phyloP scores from a whole-genome alignment of 1,140 invertebrate genomes.

The Zaprionus capensis region DNA sequence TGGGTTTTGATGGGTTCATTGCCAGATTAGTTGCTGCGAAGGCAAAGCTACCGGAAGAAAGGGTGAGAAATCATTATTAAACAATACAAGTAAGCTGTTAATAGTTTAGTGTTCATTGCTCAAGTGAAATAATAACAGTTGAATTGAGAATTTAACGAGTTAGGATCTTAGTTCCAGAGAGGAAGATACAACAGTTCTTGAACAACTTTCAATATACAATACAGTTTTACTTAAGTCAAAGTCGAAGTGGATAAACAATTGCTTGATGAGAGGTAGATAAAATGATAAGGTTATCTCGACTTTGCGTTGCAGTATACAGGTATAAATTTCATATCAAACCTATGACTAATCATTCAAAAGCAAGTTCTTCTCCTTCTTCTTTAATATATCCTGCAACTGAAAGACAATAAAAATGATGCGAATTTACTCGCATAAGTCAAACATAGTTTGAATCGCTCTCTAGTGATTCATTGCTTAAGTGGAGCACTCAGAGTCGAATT shows the following conservation, averaged over 20 bases:
- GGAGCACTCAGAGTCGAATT: not conserved
- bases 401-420: not conserved
- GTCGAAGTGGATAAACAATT: too few relatives aligned
- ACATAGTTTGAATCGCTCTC: not conserved
- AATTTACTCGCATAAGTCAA: not conserved
- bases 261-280: too few relatives aligned
- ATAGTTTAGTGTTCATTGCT: not conserved
- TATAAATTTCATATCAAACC: too few relatives aligned
- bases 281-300: too few relatives aligned
- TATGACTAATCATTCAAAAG: too few relatives aligned
- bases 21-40: slow-evolving; percentile 17
- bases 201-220: too few relatives aligned
- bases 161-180: not conserved
- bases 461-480: not conserved
- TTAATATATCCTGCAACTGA: not conserved
- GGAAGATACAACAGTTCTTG: too few relatives aligned
- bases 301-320: too few relatives aligned
- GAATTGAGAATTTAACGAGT: not conserved
- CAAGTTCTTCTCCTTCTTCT: too few relatives aligned
- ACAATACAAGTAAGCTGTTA: not conserved
- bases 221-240: too few relatives aligned
- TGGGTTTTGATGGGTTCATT: slow-evolving; percentile 44
- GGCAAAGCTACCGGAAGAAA: not conserved
- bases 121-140: not conserved
- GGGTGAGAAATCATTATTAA: not conserved